A percentile compares a stretch with the other conserved stretches of the same genome.
Evolutionary conservation across 2,113 vertebrate species (phyloP).

Genomic region (Malurus cyaneus): DNA sequence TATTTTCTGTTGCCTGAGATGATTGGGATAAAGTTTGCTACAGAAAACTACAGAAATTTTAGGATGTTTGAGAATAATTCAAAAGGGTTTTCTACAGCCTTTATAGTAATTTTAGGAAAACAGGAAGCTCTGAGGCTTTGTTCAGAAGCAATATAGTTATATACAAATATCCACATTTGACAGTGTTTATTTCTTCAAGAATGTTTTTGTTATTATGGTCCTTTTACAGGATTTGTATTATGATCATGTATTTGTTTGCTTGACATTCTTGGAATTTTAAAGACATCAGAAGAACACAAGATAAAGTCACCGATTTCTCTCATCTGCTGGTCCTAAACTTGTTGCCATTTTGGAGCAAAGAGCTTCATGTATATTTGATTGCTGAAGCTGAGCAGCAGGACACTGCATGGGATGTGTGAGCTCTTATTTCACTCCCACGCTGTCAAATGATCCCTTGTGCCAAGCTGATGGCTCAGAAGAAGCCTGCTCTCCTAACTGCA

Average conservation of each 20-base stretch:
- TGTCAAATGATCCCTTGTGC: conserved; percentile 1
- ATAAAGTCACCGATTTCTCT: conserved; percentile 5
- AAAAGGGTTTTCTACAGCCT: neutral
- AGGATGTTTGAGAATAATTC: neutral
- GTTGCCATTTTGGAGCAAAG: conserved; percentile 13
- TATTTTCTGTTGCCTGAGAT: neutral
- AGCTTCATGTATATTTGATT: conserved; percentile 56
- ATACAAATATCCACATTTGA: neutral
- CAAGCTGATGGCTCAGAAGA: conserved; percentile 9
- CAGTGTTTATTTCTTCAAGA: neutral
- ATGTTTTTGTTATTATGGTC: neutral
- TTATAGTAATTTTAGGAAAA: neutral
- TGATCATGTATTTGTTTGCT: neutral
- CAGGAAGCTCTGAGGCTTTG: neutral
- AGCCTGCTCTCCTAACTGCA: neutral
- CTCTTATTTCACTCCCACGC: conserved; percentile 38
- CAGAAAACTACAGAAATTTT: neutral
- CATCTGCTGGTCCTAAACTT: neutral
- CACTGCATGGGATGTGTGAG: neutral
- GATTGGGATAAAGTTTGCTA: neutral
- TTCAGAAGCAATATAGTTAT: neutral
- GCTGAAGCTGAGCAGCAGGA: neutral
- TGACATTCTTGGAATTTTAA: neutral
- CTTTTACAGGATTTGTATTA: neutral
- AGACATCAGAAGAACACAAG: neutral